phyloP scores from a whole-genome alignment of 2,888 invertebrate genomes.

The Alcis repandata region DNA sequence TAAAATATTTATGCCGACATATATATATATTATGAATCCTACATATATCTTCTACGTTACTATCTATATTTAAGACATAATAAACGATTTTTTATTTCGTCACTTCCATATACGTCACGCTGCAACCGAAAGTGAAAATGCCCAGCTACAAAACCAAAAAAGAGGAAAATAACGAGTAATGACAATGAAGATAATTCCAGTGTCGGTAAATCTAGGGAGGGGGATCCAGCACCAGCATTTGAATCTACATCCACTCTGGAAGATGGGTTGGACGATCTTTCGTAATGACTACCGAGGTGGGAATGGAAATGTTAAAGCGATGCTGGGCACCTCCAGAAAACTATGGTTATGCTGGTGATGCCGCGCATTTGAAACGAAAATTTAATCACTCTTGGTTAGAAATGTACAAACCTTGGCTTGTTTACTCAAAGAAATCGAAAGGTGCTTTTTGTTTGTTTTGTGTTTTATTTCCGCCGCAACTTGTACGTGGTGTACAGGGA shows the following conservation, averaged over 20 bases:
- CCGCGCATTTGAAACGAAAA: conserved; percentile 34
- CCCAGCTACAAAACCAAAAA: conserved; percentile 24
- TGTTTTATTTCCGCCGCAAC: conserved; percentile 37
- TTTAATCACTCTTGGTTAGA: conserved; percentile 35
- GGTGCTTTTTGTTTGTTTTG: conserved; percentile 39
- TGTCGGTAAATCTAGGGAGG: not conserved
- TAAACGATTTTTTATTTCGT: conserved; percentile 1
- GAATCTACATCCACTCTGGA: conserved; percentile 7
- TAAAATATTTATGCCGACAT: conserved; percentile 1
- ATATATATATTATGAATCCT: conserved; percentile 1
- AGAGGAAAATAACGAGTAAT: conserved; percentile 7
- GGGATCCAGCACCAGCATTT: conserved; percentile 5
- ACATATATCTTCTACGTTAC: conserved; percentile 1
- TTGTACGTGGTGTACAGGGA: conserved; percentile 35
- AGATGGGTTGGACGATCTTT: conserved; percentile 22
- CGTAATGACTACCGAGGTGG: conserved; percentile 15
- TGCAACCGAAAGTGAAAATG: conserved; percentile 34
- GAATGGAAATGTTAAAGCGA: conserved; percentile 17
- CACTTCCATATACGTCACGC: conserved; percentile 1
- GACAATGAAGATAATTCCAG: conserved; percentile 4
- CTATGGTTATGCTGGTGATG: conserved; percentile 27
- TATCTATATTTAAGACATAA: conserved; percentile 1
- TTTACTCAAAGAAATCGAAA: conserved; percentile 32
- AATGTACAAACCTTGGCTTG: conserved; percentile 34
- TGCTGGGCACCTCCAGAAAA: conserved; percentile 17